Percentiles rank a stretch among this genome's conserved stretches.
Evolutionary conservation across 2,888 invertebrate species (phyloP).

Genomic region (Hirtodrosophila confusa): DNA sequence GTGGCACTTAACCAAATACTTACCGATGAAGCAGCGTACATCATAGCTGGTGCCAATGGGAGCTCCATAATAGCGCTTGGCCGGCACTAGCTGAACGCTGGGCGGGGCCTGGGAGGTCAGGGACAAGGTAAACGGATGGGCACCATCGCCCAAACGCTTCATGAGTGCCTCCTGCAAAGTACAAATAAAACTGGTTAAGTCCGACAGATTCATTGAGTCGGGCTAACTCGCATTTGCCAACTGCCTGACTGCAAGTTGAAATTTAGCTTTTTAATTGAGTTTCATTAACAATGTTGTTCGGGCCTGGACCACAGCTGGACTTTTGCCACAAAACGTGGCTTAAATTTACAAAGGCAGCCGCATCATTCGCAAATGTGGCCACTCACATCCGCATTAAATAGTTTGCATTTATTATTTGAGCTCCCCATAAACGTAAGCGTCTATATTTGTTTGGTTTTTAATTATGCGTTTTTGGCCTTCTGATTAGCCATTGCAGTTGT

Average conservation of each 20-base stretch:
- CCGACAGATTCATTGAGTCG: conserved; percentile 8
- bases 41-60: conserved; percentile 97
- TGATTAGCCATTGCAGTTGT: conserved; percentile 35
- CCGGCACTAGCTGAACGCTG: conserved; percentile 94
- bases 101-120: conserved; percentile 94
- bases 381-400: no score
- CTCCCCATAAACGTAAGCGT: no score
- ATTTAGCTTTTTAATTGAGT: conserved; percentile 48
- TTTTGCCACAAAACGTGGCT: not conserved
- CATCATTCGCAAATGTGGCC: no score
- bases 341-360: conserved; percentile 1
- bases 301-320: not conserved
- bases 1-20: conserved; percentile 80
- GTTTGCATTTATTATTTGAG: no score
- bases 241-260: conserved; percentile 2
- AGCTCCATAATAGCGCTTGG: conserved; percentile 95
- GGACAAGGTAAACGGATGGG: conserved; percentile 92
- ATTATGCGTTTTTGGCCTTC: conserved; percentile 43
- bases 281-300: conserved; percentile 1
- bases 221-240: conserved; percentile 6
- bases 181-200: not conserved
- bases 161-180: conserved; percentile 90
- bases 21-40: conserved; percentile 93
- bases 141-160: conserved; percentile 90
- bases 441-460: conserved; percentile 25